Percentiles rank a stretch among this genome's conserved stretches.
Evolutionary conservation across 2,888 invertebrate genomes (phyloP).

Genomic region (Poecilobothrus nobilitatus): DNA sequence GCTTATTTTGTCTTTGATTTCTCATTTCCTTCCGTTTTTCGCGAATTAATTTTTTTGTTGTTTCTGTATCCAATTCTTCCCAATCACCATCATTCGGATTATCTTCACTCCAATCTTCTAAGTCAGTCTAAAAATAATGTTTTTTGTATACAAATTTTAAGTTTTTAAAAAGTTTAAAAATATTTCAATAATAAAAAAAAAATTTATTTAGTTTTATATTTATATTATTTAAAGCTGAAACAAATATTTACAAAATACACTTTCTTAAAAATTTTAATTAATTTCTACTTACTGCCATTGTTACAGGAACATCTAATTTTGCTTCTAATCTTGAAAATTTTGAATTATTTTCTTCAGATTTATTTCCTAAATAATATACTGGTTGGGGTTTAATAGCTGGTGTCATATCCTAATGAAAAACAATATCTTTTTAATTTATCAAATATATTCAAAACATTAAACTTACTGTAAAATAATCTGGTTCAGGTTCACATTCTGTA

Average conservation of each 20-base stretch:
- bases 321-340: constrained; percentile 46
- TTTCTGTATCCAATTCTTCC: constrained; percentile 45
- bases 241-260: no score
- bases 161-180: no score
- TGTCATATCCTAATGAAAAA: constrained; percentile 48
- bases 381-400: constrained; percentile 53
- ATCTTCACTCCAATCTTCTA: constrained; percentile 50
- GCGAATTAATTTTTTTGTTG: constrained; percentile 40
- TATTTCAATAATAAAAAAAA: neutral
- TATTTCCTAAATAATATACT: constrained; percentile 47
- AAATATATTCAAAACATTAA: neutral
- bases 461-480: constrained; percentile 51
- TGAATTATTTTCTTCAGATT: constrained; percentile 28
- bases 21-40: constrained; percentile 42
- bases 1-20: constrained; percentile 32
- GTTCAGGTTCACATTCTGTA: constrained; percentile 43
- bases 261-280: no score
- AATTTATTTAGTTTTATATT: neutral
- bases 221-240: no score
- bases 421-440: neutral
- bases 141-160: no score
- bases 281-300: constrained; percentile 34
- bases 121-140: constrained; percentile 41
- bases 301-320: constrained; percentile 43
- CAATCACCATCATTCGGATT: constrained; percentile 40